Conservation (phyloP, 2,888 invertebrate genomes). For the Lasius fuliginosus region DNA sequence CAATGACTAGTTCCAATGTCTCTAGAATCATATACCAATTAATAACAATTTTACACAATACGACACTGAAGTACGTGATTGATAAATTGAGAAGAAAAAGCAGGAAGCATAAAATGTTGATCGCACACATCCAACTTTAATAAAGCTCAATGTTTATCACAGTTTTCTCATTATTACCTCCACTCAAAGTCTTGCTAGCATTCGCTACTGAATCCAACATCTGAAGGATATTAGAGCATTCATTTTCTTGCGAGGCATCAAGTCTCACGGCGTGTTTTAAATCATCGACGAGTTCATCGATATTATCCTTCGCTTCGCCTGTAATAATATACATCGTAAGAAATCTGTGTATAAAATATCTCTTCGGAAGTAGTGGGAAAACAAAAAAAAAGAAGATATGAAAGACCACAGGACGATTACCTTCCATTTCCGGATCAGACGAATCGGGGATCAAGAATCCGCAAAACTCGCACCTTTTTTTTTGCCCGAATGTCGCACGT, state of each 20-base stretch:
- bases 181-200: conserved; percentile 73
- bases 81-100: background rate
- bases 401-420: background rate
- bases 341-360: background rate
- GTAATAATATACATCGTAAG: conserved; percentile 28
- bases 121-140: background rate
- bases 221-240: conserved; percentile 63
- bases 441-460: background rate
- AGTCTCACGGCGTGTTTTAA: conserved; percentile 70
- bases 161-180: conserved; percentile 66
- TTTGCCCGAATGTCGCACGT: background rate
- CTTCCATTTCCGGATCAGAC: conserved; percentile 9
- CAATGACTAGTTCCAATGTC: conserved; percentile 72
- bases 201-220: conserved; percentile 77
- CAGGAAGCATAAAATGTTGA: background rate
- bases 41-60: background rate
- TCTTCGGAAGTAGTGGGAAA: background rate
- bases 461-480: background rate
- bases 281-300: conserved; percentile 76
- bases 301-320: conserved; percentile 74
- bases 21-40: conserved; percentile 64
- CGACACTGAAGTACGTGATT: background rate
- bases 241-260: conserved; percentile 58
- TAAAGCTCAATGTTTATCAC: background rate
- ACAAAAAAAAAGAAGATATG: background rate